These are phyloP conservation scores for Stenichneumon culpator DNA, from an alignment of 2,888 invertebrate genomes.

Conservation along the genomic window DNA sequence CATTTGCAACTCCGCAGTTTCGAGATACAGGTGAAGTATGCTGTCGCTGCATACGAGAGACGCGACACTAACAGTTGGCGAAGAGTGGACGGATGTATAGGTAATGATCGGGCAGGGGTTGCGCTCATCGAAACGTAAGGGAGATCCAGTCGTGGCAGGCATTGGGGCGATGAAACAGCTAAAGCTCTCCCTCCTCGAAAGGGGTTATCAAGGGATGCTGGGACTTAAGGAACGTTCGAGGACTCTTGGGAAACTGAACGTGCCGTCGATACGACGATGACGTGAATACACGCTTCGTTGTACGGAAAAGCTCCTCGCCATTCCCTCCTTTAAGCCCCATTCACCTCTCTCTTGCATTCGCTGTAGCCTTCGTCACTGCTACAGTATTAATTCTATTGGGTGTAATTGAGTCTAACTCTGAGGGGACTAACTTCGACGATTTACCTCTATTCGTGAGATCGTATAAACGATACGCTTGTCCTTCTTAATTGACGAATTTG, in stretches of 20 bases:
- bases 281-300: constrained; percentile 62
- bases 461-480: constrained; percentile 10
- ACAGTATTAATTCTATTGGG: constrained; percentile 30
- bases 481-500: background rate
- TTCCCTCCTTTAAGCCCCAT: background rate
- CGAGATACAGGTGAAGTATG: constrained; percentile 60
- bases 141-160: constrained; percentile 30
- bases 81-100: background rate
- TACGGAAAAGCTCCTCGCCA: background rate
- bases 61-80: constrained; percentile 26
- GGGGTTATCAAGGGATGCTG: constrained; percentile 28
- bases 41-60: constrained; percentile 23
- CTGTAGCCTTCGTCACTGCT: background rate
- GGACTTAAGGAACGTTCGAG: constrained; percentile 17
- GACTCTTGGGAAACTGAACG: constrained; percentile 62
- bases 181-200: constrained; percentile 5
- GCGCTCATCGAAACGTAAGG: constrained; percentile 25
- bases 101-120: constrained; percentile 13
- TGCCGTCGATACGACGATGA: constrained; percentile 72
- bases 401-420: constrained; percentile 9
- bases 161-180: constrained; percentile 19
- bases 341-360: background rate
- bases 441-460: background rate
- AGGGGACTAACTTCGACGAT: constrained; percentile 13
- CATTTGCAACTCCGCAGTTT: constrained; percentile 80